Evolutionary conservation across 2,797 vertebrate species (phyloP).

Genomic region (Aselliscus stoliczkanus): DNA sequence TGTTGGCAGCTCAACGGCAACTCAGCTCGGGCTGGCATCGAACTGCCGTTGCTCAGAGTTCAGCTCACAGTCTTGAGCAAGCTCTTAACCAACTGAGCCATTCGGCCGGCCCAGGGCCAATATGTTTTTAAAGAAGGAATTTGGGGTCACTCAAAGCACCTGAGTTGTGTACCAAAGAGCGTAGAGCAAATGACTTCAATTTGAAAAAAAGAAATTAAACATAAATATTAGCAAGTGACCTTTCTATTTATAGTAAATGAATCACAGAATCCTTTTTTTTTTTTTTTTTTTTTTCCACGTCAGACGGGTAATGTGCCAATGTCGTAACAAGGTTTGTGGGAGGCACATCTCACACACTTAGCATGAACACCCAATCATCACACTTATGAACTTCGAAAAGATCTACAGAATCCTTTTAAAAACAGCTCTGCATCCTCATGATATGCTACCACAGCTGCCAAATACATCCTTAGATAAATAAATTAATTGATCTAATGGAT

Average conservation of each 20-base stretch:
- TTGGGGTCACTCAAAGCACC: background rate
- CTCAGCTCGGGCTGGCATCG: no score
- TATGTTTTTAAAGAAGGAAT: background rate
- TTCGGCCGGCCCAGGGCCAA: no score
- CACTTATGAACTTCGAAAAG: no score
- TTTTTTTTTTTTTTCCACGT: no score
- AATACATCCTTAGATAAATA: background rate
- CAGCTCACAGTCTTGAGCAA: no score
- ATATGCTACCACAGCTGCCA: background rate
- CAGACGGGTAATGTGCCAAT: no score
- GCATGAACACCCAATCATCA: no score
- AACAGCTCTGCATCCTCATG: background rate
- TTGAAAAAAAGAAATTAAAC: background rate
- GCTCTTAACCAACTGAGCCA: no score
- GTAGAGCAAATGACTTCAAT: background rate
- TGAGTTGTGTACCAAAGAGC: background rate
- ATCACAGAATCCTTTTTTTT: background rate
- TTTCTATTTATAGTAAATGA: background rate
- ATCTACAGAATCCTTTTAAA: background rate
- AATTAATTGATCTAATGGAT: background rate
- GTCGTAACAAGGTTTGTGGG: no score
- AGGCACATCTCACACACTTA: no score
- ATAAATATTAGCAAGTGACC: background rate
- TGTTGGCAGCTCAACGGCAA: no score
- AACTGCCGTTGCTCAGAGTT: no score